phyloP scores from a whole-genome alignment of 1,140 invertebrate genomes.

The Aphaenogaster rudis region DNA sequence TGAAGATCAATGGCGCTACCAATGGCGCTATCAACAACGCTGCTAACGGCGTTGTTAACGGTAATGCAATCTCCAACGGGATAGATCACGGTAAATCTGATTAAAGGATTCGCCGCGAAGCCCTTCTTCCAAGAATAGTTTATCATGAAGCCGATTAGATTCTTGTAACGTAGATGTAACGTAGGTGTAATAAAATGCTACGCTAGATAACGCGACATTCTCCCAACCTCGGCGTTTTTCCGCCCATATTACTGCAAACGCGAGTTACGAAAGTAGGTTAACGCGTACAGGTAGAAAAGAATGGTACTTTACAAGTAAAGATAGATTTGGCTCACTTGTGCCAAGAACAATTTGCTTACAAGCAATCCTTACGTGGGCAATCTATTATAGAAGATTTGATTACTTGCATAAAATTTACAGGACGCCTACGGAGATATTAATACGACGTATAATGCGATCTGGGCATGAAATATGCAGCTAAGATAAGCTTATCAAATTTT shows the following conservation, averaged over 20 bases:
- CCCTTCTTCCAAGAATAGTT: neutral
- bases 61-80: neutral
- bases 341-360: neutral
- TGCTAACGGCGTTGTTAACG: neutral
- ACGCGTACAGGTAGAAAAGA: neutral
- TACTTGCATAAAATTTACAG: neutral
- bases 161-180: neutral
- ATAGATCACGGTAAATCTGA: neutral
- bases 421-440: neutral
- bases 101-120: neutral
- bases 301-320: neutral
- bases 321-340: neutral
- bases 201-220: neutral
- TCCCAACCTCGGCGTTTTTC: conserved; percentile 1
- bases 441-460: neutral
- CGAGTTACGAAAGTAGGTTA: conserved; percentile 36
- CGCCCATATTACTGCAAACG: conserved; percentile 32
- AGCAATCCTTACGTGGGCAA: neutral
- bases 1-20: neutral
- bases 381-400: neutral
- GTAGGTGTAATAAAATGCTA: neutral
- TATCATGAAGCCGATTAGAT: neutral
- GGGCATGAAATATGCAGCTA: neutral
- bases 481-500: neutral
- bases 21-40: neutral